Evolutionary conservation across 2,888 invertebrate species (phyloP), one percentile per base, ranked within the genome.

Genomic region (Ormyrus thymus): DNA sequence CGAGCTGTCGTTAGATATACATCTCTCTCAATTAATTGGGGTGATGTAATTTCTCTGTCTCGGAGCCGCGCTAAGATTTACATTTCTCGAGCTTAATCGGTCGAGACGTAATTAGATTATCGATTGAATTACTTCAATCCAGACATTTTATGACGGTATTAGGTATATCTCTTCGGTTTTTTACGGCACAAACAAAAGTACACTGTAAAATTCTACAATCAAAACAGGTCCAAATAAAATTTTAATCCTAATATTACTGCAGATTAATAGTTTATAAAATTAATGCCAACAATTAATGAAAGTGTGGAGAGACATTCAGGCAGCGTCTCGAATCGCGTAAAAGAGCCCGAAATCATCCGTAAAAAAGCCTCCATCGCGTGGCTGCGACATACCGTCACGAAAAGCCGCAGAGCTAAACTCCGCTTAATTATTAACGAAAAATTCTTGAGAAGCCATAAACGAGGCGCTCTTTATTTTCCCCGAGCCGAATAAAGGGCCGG

Each of bases 381-480:
- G 29, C 4, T 29, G 29, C 29, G 29, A 29, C 29, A 29, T 29
- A 29, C 29, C 29, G 29, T 29, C 29, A 29, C 29, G 29, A 29
- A 29, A 29, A 29, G 9, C n/a, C 46, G 13, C 45, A 29, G 29
- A 29, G 29, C 29, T 56, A 13, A 68, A 68, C 53, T 51, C 48
- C 46, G 53, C 53, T 71, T 15, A 78, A 78, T 78, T 78, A 78
- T 78, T 72, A 66, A 78, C 15, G 51, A 59, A 13, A 64, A 70
- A 64, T 43, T 58, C 50, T 45, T 46, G n/a, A 51, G 64, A 45
- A 55, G 45, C 66, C 53, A 11, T 9, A 61, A 70, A 62, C 48
- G 62, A 11, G 43, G 66, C 43, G 9, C 43, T 29, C 29, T 46
- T 55, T 46, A 69, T 76, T 69, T 61, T 62, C 15, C 15, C 8